Evolutionary conservation across 1,140 invertebrate genomes (phyloP).

Genomic region (Rhagoletis pomonella): DNA sequence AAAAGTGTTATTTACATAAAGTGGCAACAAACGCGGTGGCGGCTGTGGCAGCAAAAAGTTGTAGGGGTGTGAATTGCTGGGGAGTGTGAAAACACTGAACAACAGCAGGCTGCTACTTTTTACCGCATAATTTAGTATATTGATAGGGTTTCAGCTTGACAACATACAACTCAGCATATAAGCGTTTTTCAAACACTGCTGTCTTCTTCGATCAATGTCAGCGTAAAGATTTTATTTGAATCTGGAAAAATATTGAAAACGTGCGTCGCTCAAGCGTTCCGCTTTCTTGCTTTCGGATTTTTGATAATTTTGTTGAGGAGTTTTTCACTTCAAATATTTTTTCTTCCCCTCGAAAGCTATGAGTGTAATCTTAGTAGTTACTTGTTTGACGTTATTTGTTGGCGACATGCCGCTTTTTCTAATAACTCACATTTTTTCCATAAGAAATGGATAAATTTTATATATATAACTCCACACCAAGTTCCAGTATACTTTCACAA

Average conservation of each 20-base stretch:
- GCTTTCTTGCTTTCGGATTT: no score
- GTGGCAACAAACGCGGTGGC: neutral
- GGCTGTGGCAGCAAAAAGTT: neutral
- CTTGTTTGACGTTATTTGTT: no score
- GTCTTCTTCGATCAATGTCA: conserved; percentile 10
- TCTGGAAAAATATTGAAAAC: neutral
- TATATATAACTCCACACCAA: no score
- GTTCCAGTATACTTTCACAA: no score
- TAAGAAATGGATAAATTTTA: no score
- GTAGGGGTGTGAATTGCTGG: neutral
- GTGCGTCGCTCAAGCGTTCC: neutral
- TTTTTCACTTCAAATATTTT: no score
- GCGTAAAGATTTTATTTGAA: neutral
- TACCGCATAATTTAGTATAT: neutral
- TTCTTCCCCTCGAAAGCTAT: no score
- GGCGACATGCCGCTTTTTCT: no score
- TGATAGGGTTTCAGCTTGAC: neutral
- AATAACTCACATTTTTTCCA: no score
- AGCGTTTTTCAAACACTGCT: neutral
- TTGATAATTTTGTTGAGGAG: no score
- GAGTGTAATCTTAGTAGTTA: no score
- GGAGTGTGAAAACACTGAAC: neutral
- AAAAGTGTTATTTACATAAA: conserved; percentile 38
- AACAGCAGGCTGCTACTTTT: neutral
- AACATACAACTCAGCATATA: neutral